These are phyloP conservation scores for Paramuricea clavata DNA, from an alignment of 92 coral and sea anemone species.

Conservation along the genomic window DNA sequence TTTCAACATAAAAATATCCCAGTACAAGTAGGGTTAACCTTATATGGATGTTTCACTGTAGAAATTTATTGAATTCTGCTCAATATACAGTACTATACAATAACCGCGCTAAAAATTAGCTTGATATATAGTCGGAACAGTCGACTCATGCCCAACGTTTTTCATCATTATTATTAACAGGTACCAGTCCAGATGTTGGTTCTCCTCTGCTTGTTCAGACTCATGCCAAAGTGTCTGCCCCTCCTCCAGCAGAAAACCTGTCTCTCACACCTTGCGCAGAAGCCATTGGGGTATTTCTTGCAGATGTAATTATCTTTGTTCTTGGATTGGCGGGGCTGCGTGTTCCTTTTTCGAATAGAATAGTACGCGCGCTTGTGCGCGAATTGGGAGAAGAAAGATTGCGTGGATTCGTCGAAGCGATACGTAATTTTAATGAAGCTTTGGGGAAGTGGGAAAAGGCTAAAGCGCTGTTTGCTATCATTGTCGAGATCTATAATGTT, in stretches of 20 bases:
- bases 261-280: neutral
- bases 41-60: too few species aligned
- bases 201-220: neutral
- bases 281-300: neutral
- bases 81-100: too few species aligned
- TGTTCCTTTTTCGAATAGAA: neutral
- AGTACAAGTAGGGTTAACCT: too few species aligned
- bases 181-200: neutral
- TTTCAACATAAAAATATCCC: too few species aligned
- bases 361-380: neutral
- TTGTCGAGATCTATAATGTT: conserved; percentile 1
- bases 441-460: conserved; percentile 25
- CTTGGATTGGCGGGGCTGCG: neutral
- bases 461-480: conserved; percentile 21
- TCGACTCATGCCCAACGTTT: too few species aligned
- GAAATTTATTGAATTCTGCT: too few species aligned
- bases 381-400: conserved; percentile 12
- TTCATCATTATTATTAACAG: neutral
- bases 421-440: conserved; percentile 17
- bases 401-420: conserved; percentile 22
- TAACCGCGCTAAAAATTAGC: too few species aligned
- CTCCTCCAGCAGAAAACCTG: neutral
- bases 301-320: neutral
- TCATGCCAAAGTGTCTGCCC: neutral
- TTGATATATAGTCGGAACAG: too few species aligned